Percentiles rank a stretch among this genome's conserved stretches.
Evolutionary conservation across 2,888 invertebrate species (phyloP).

Genomic region (Parnassius smintheus): DNA sequence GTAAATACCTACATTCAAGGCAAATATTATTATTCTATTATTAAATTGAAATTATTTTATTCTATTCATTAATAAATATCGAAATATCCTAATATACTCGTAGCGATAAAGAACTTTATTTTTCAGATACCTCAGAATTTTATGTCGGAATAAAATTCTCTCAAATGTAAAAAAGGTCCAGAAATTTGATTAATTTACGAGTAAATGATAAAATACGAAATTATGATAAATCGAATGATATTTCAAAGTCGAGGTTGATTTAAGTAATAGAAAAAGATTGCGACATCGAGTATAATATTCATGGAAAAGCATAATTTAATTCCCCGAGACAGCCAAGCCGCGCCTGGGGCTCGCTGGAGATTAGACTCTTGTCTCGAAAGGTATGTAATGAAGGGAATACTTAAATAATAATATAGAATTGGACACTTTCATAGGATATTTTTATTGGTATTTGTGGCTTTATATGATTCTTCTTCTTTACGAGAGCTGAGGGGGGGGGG

Average conservation of each 20-base stretch:
- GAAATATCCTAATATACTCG: too few species aligned
- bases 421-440: slow-evolving; percentile 56
- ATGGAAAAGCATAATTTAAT: slow-evolving; percentile 78
- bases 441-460: slow-evolving; percentile 40
- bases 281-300: slow-evolving; percentile 74
- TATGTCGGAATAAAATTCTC: not conserved
- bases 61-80: too few species aligned
- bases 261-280: slow-evolving; percentile 63
- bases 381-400: slow-evolving; percentile 66
- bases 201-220: slow-evolving; percentile 21
- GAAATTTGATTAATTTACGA: slow-evolving; percentile 18
- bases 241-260: slow-evolving; percentile 48
- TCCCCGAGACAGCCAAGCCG: slow-evolving; percentile 60
- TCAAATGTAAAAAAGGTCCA: slow-evolving; percentile 1
- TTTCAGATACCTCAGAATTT: not conserved
- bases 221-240: slow-evolving; percentile 52
- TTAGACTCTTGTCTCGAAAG: slow-evolving; percentile 67
- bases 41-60: too few species aligned
- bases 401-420: slow-evolving; percentile 62
- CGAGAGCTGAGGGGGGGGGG: too few species aligned
- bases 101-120: too few species aligned
- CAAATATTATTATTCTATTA: too few species aligned
- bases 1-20: too few species aligned
- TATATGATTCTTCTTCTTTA: too few species aligned
- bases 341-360: slow-evolving; percentile 50